phyloP scores from a whole-genome alignment of 30 jellyfish, hydroid and myxozoan genomes.

The Rhopilema esculentum region DNA sequence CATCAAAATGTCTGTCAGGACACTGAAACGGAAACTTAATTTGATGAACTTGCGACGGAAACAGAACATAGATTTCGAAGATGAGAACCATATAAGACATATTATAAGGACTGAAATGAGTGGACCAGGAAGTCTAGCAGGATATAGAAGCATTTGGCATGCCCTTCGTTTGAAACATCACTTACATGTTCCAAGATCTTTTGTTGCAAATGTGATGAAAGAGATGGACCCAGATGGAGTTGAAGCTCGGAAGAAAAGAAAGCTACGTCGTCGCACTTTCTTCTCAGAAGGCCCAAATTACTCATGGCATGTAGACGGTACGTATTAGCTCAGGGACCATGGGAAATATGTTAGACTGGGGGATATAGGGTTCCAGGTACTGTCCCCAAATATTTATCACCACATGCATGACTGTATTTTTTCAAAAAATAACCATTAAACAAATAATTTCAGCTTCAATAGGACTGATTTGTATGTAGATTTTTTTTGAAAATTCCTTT shows the following conservation, averaged over 20 bases:
- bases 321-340: too few relatives aligned
- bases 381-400: too few relatives aligned
- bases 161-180: conserved; percentile 28
- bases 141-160: conserved; percentile 21
- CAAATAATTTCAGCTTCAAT: too few relatives aligned
- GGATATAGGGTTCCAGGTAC: too few relatives aligned
- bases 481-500: too few relatives aligned
- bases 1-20: too few relatives aligned
- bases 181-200: conserved; percentile 23
- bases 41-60: conserved; percentile 15
- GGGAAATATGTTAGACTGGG: too few relatives aligned
- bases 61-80: conserved; percentile 1
- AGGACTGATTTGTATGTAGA: too few relatives aligned
- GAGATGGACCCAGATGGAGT: conserved; percentile 61
- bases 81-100: conserved; percentile 12
- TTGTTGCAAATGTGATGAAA: conserved; percentile 22
- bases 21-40: conserved; percentile 39
- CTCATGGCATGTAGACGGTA: conserved; percentile 61
- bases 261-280: conserved; percentile 5
- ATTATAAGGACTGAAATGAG: not conserved
- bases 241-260: conserved; percentile 8
- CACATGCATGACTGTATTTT: too few relatives aligned
- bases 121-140: conserved; percentile 10
- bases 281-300: conserved; percentile 38
- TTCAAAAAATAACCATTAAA: too few relatives aligned